A percentile compares a stretch with the other conserved stretches of the same genome.
These are phyloP conservation scores for Gasteruption jaculator DNA, from an alignment of 2,888 invertebrate species.

Conservation along the genomic window DNA sequence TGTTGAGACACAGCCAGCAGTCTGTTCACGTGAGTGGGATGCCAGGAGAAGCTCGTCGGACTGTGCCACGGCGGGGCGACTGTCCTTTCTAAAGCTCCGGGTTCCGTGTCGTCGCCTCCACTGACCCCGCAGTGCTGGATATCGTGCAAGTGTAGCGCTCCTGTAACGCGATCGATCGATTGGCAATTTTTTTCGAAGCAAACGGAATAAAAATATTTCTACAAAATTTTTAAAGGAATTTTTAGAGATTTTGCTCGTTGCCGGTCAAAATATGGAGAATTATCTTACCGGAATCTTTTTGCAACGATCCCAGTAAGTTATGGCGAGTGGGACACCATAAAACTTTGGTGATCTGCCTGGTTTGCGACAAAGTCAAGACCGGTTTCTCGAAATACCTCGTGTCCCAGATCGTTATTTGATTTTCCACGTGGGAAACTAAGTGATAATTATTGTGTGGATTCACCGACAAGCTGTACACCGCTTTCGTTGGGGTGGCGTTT, in stretches of 20 bases:
- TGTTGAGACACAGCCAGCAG: constrained; percentile 61
- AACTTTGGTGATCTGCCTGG: constrained; percentile 68
- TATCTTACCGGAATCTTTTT: constrained; percentile 60
- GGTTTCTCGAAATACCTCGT: constrained; percentile 82
- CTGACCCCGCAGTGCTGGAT: constrained; percentile 64
- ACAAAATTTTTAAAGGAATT: background rate
- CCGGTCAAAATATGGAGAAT: no score
- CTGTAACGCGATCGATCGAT: constrained; percentile 24
- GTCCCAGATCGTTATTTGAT: constrained; percentile 84
- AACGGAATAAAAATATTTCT: background rate
- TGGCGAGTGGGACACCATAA: constrained; percentile 88
- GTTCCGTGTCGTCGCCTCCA: constrained; percentile 72
- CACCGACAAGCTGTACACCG: constrained; percentile 77
- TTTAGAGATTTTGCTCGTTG: background rate
- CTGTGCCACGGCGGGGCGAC: constrained; percentile 51
- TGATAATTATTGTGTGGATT: constrained; percentile 76
- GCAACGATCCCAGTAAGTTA: constrained; percentile 76
- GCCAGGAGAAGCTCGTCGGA: constrained; percentile 79
- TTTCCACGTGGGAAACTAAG: constrained; percentile 80
- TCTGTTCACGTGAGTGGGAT: constrained; percentile 75
- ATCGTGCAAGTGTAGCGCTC: constrained; percentile 76
- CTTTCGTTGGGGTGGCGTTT: constrained; percentile 69
- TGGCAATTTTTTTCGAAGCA: no score
- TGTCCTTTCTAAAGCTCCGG: constrained; percentile 69
- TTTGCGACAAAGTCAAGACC: constrained; percentile 66